Evolutionary conservation across 2,113 vertebrate species (phyloP).

Genomic region (Malurus alboscapulatus): DNA sequence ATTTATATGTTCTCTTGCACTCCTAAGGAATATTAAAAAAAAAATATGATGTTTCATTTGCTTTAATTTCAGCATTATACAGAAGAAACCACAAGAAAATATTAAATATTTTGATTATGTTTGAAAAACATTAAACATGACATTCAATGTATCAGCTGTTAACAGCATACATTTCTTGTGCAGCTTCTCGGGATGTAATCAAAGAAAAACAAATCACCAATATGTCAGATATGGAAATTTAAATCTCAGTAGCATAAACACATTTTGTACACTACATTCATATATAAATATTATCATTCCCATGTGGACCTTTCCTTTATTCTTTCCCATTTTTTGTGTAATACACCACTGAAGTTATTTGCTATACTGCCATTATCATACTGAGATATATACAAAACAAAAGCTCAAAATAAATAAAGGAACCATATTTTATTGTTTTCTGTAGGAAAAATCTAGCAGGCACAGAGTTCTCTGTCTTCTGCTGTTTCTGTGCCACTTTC

Average conservation of each 20-base stretch:
- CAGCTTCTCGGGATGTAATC: slow-evolving; percentile 1
- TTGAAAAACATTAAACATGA: slow-evolving; percentile 52
- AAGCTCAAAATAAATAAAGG: background rate
- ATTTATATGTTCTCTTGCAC: slow-evolving; percentile 2
- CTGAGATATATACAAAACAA: background rate
- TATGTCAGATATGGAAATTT: slow-evolving; percentile 56
- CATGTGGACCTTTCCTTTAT: background rate
- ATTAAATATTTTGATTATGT: slow-evolving; percentile 34
- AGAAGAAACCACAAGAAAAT: slow-evolving; percentile 7
- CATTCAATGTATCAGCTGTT: slow-evolving; percentile 39
- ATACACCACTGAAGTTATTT: background rate
- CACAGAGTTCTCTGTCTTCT: background rate
- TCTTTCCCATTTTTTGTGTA: background rate
- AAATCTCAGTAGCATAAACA: slow-evolving; percentile 34
- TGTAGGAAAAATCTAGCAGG: background rate
- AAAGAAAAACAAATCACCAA: slow-evolving; percentile 53
- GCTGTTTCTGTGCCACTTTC: background rate
- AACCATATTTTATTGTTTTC: background rate
- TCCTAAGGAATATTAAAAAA: background rate
- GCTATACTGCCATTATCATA: background rate
- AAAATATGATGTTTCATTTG: background rate
- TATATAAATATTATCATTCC: slow-evolving; percentile 58
- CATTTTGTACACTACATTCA: background rate
- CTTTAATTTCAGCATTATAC: slow-evolving; percentile 47
- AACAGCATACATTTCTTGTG: slow-evolving; percentile 18